Evolutionary conservation across 2,797 vertebrate genomes (phyloP), one percentile per base, ranked within the genome.

Genomic region (Leuciscus waleckii): DNA sequence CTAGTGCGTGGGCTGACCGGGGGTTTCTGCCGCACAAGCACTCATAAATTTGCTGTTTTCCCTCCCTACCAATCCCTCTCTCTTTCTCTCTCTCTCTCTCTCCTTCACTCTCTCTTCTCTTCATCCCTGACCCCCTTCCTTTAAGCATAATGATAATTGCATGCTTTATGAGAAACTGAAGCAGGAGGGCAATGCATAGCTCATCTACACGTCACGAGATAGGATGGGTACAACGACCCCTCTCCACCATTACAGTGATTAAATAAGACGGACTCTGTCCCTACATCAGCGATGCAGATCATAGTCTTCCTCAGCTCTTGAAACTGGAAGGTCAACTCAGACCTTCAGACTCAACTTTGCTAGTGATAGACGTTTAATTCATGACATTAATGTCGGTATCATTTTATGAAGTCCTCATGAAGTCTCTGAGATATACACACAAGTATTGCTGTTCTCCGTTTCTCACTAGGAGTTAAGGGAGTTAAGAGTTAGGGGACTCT

Each of bases 151-250:
- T 79, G 87, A 88, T 91, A 92, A 93, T 93, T 89, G 91, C 91
- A 90, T 91, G 87, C 88, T 93, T 93, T 93, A 92, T 91, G 90
- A 91, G 54, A 41, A 43, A 70, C 61, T 83, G 85, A 91, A 89
- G 84, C 87, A 80, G 2, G 86, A 79, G 91, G 92, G 89, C 49
- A 90, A 87, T 80, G 82, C 89, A 88, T 90, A 91, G 90, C 90
- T 94, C 92, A 92, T 89, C 86, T 83, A 82, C 78, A 85, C 76
- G 7, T 76, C 51, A 75, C 8, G 51, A 49, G 29, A 81, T 46
- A 54, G 67, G 43, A 29, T 79, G 46, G 89, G 76, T 80, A 79
- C 4, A 2, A 76, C 63, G 67, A 80, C 69, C 87, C 35, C 39
- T 51, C 71, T 84, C 68, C 32, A 82, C 86, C 87, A 85, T 87